These are phyloP conservation scores for Neolamprologus longior DNA, from an alignment of 2,113 vertebrate species.

Conservation along the genomic window DNA sequence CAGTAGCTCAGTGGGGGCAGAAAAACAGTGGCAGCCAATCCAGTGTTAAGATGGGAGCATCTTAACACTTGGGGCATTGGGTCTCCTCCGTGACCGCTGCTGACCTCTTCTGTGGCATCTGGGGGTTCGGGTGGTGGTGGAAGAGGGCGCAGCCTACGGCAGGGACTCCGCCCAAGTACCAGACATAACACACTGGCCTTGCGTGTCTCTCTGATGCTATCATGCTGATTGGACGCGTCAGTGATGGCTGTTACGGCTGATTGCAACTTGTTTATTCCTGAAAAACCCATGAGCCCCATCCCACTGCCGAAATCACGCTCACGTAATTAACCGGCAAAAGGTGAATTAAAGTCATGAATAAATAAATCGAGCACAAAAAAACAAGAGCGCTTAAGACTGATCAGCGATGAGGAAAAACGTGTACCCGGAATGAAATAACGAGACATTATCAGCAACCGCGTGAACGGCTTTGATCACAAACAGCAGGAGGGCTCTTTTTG, in stretches of 20 bases:
- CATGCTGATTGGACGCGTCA: slow-evolving; percentile 23
- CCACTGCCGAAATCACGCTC: neutral
- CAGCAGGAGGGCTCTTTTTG: neutral
- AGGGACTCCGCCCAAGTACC: neutral
- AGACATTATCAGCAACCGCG: neutral
- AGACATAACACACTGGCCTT: slow-evolving; percentile 43
- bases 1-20: neutral
- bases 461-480: neutral
- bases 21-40: slow-evolving; percentile 33
- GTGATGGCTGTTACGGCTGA: neutral
- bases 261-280: slow-evolving; percentile 18
- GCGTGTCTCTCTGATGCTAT: slow-evolving; percentile 1
- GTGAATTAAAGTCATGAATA: slow-evolving; percentile 17
- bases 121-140: neutral
- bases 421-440: neutral
- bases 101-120: slow-evolving; percentile 23
- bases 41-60: neutral
- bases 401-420: neutral
- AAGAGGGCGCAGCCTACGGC: neutral
- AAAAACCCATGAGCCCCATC: neutral
- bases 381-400: neutral
- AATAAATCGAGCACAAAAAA: neutral
- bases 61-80: neutral
- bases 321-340: slow-evolving; percentile 11
- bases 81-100: slow-evolving; percentile 18